Evolutionary conservation across 2,797 vertebrate species (phyloP), one percentile per base, ranked within the genome.

Genomic region (Arctocebus calabarensis): DNA sequence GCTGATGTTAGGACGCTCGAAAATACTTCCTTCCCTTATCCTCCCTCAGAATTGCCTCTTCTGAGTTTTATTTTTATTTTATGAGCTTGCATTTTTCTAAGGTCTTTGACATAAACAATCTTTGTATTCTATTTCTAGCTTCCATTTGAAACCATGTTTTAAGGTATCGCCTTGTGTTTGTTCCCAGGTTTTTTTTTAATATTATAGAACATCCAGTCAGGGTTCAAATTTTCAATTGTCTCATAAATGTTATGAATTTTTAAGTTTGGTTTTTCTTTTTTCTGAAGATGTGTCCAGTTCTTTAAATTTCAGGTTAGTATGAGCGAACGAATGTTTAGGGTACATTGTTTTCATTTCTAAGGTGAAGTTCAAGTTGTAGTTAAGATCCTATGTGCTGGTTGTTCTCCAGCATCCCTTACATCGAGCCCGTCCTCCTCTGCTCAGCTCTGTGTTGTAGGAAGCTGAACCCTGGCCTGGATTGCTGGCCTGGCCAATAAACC

Each of bases 51-150:
- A 64, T 70, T 71, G 25, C 34, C 14, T 75, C 45, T 57, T 88
- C 27, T 83, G 66, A 55, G 48, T 81, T 96, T 91, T 34, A 81
- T 86, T 96, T 89, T 84, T 62, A 85, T 82, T 83, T 90, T 71
- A 43, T 70, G 17, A 20, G 22, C 32, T 66, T 89, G 62, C 73
- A 32, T 59, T 75, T 73, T 90, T 74, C 84, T 40, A 88, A 91
- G 45, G 0, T 62, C 57, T 94, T 78, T 78, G 73, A 90, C 34
- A 71, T 82, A 81, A 77, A 79, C 0, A 84, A 7, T 74, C 43
- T 62, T 94, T 52, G n/a, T 11, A 73, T 61, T 96, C 29, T 64
- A 86, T 94, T 84, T 94, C 74, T 91, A 89, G 57, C 16, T 79
- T 84, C 93, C 48, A 52, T 89, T 45, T 93, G 73, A 85, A 86